Percentiles rank a stretch among this genome's conserved stretches.
Evolutionary conservation across 1,140 invertebrate genomes (phyloP).

Genomic region (Apis mellifera): DNA sequence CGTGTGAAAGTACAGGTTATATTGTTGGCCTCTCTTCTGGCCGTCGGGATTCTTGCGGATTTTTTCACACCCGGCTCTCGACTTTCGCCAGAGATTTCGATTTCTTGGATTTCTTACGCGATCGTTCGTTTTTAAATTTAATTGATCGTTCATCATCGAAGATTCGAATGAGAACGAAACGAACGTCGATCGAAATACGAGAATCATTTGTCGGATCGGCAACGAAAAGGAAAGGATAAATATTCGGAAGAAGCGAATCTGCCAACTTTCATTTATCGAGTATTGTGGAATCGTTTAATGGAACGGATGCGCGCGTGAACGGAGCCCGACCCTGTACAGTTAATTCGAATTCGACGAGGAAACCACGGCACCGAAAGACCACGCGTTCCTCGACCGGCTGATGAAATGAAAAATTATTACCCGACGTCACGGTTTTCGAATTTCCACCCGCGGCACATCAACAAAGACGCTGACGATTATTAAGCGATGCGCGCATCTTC

Average conservation of each 20-base stretch:
- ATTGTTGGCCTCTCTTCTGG: conserved; percentile 10
- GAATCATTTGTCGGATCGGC: conserved; percentile 38
- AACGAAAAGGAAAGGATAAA: conserved; percentile 49
- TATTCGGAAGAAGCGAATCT: conserved; percentile 38
- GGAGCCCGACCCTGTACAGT: not conserved
- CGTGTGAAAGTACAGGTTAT: conserved; percentile 12
- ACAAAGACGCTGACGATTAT: conserved; percentile 53
- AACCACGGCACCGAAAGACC: conserved; percentile 11
- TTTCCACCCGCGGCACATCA: conserved; percentile 52
- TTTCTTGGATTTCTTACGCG: not conserved
- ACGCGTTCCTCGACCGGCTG: conserved; percentile 5
- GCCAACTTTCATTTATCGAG: conserved; percentile 48
- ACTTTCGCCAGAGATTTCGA: not conserved
- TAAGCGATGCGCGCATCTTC: conserved; percentile 36
- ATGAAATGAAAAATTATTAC: conserved; percentile 52
- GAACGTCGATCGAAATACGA: not conserved
- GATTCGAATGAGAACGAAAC: not conserved
- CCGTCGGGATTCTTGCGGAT: conserved; percentile 4
- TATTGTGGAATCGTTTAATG: conserved; percentile 51
- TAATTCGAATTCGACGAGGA: conserved; percentile 46
- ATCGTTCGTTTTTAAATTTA: too few relatives aligned
- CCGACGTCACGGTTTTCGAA: conserved; percentile 54
- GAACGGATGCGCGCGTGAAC: conserved; percentile 43
- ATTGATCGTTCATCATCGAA: too few relatives aligned
- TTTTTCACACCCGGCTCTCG: not conserved